Evolutionary conservation across 2,888 invertebrate species (phyloP), one percentile per base, ranked within the genome.

Genomic region (Melangyna quadrimaculata): DNA sequence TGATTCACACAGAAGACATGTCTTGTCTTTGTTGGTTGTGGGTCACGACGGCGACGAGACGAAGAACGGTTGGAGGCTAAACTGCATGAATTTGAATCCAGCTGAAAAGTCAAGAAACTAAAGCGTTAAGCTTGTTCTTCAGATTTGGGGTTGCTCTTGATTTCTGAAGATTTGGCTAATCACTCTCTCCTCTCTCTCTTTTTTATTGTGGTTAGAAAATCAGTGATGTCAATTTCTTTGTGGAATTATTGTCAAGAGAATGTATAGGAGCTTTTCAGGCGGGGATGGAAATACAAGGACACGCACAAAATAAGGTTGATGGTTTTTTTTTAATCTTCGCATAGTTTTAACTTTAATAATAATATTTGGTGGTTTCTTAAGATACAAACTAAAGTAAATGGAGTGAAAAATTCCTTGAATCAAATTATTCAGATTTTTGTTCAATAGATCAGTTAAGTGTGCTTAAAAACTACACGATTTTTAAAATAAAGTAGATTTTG

Each of bases 1-100:
- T 86, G 81, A 86, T 81, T 86, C 73, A 86, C 48, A 80, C 12
- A 61, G 29, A 53, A 48, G 35, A 35, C 4, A 5, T 22, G 14
- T 37, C 4, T 19, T 12, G 51, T 22, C 14, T 24, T 78, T 77
- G 57, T 78, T 81, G 72, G 72, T 86, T 78, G 70, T 51, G 24
- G 80, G 67, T 72, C 45, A 61, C n/a, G 7, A 22, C 43, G 59
- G 48, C 17, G 53, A 27, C 17, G 55, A 35, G 32, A 17, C 27
- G 53, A 14, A n/a, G n/a, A 8, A 35, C 0, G 14, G 3, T 35
- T 37, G 17, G 4, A 14, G 24, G 7, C 3, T 24, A 40, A 14
- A 24, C 22, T 72, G 77, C 57, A 83, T 83, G 57, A 48, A 19
- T 67, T 84, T 79, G 67, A 77, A 29, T 45, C 43, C 35, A 43